A percentile compares a stretch with the other conserved stretches of the same genome.
Evolutionary conservation across 2,797 vertebrate species (phyloP).

Genomic region (Coluber constrictor): DNA sequence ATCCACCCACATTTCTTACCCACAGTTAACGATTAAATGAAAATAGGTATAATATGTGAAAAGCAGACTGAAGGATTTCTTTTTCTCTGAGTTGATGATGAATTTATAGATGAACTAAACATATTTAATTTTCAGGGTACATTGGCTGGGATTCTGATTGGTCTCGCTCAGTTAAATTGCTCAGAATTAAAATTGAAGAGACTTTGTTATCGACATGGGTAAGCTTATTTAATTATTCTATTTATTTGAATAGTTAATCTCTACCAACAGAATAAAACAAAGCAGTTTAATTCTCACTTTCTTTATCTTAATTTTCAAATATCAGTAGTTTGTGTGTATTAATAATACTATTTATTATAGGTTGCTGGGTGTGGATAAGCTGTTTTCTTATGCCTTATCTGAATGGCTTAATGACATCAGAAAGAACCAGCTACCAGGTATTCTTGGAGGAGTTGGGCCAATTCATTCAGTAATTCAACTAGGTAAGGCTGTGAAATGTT

Average conservation of each 20-base stretch:
- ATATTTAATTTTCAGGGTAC: constrained; percentile 81
- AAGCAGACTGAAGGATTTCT: not conserved
- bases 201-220: constrained; percentile 96
- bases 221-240: constrained; percentile 20
- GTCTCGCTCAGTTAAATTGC: constrained; percentile 93
- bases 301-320: not conserved
- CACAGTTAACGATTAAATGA: not conserved
- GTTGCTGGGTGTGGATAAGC: constrained; percentile 92
- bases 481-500: constrained; percentile 74
- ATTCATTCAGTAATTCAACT: constrained; percentile 96
- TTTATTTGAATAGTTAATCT: not conserved
- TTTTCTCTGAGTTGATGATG: not conserved
- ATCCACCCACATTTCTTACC: not conserved
- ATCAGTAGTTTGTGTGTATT: constrained; percentile 12
- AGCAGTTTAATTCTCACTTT: not conserved
- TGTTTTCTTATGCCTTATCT: constrained; percentile 91
- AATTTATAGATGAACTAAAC: not conserved
- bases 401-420: constrained; percentile 98
- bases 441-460: constrained; percentile 95
- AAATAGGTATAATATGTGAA: not conserved
- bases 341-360: constrained; percentile 68
- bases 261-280: not conserved
- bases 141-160: constrained; percentile 93
- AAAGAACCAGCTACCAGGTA: constrained; percentile 95
- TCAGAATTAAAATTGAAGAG: constrained; percentile 93